These are phyloP conservation scores for Philereme transversata DNA, from an alignment of 2,888 invertebrate species.

Conservation along the genomic window DNA sequence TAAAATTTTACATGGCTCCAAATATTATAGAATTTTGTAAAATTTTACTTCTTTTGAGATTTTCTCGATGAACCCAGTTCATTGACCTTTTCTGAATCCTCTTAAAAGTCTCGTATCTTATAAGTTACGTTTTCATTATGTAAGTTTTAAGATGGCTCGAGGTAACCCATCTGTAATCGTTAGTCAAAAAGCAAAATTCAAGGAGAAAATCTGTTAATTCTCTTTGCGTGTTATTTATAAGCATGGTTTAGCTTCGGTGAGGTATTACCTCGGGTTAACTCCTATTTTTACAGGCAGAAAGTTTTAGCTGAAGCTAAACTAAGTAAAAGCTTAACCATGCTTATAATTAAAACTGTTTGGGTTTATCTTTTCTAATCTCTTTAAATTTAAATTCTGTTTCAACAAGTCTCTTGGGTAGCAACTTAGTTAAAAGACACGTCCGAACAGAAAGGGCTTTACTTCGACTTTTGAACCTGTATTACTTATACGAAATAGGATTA, in stretches of 20 bases:
- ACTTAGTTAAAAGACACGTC: constrained; percentile 54
- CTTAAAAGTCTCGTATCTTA: no score
- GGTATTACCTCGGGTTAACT: no score
- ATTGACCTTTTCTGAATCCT: no score
- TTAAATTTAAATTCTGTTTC: constrained; percentile 50
- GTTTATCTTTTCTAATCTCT: constrained; percentile 58
- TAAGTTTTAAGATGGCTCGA: not conserved
- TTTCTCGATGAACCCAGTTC: no score
- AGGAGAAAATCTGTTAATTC: constrained; percentile 54
- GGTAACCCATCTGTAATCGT: constrained; percentile 12
- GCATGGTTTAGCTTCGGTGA: no score
- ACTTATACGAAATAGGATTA: constrained; percentile 3
- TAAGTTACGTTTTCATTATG: no score
- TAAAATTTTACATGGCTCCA: no score
- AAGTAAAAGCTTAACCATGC: no score
- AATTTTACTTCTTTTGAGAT: no score
- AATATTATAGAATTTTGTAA: no score
- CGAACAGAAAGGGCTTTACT: constrained; percentile 44
- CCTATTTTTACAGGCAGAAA: no score
- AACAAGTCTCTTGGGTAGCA: constrained; percentile 57
- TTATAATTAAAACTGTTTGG: constrained; percentile 31
- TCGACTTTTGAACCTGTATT: constrained; percentile 37
- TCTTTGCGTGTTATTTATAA: not conserved
- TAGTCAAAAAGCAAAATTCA: constrained; percentile 36
- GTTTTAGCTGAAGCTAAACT: no score